These are phyloP conservation scores for Caenorhabditis briggsae DNA, from an alignment of 1,140 invertebrate species.

Conservation along the genomic window DNA sequence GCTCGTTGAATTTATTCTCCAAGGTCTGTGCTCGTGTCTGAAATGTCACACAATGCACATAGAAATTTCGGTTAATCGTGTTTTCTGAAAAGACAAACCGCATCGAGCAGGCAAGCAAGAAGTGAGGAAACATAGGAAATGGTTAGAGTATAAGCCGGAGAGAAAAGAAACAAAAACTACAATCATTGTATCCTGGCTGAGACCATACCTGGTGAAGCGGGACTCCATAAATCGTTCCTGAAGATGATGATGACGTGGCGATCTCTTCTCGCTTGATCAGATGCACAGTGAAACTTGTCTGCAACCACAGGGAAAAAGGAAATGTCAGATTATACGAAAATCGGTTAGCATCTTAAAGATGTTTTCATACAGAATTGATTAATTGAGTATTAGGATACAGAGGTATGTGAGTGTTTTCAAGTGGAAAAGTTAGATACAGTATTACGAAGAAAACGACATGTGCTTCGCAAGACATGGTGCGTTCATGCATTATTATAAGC, in stretches of 20 bases:
- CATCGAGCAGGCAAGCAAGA: neutral
- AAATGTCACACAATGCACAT: constrained; percentile 23
- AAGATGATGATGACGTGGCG: neutral
- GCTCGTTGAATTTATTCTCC: constrained; percentile 29
- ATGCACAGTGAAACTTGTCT: constrained; percentile 60
- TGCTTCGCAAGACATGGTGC: neutral
- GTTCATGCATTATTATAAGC: constrained; percentile 8
- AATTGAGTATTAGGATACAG: neutral
- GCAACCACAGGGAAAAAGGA: constrained; percentile 34
- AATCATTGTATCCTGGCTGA: neutral
- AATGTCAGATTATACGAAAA: neutral
- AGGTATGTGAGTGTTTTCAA: neutral
- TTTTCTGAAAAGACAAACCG: neutral
- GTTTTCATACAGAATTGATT: neutral
- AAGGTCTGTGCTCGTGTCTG: constrained; percentile 33
- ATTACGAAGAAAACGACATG: neutral
- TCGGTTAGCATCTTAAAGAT: too few species aligned
- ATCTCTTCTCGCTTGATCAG: constrained; percentile 59
- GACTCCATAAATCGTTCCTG: neutral
- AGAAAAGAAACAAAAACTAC: neutral
- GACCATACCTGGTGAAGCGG: constrained; percentile 14
- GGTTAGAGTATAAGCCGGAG: neutral
- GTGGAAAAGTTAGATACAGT: constrained; percentile 11
- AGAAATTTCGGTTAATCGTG: neutral
- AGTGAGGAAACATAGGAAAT: neutral